These are phyloP conservation scores for Nannoperca australis DNA, from an alignment of 2,797 vertebrate genomes.

Conservation along the genomic window DNA sequence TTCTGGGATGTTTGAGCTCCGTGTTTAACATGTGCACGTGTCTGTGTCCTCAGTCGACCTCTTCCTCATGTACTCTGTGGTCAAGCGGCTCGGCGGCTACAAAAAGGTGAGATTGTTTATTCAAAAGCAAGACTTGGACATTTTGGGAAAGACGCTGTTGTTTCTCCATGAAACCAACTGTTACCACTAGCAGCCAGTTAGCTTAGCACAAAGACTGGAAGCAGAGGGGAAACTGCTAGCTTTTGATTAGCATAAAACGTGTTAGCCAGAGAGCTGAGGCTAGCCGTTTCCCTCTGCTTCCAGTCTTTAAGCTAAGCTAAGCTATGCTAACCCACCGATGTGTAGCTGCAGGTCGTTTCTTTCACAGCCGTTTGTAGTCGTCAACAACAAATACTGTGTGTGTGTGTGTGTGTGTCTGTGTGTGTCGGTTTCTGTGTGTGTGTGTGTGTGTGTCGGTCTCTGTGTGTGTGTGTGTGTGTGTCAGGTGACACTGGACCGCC, in stretches of 20 bases:
- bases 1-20: conserved; percentile 61
- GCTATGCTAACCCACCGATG: not conserved
- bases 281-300: not conserved
- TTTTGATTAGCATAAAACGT: not conserved
- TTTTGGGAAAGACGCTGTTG: not conserved
- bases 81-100: conserved; percentile 86
- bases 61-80: conserved; percentile 87
- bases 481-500: conserved; percentile 84
- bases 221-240: not conserved
- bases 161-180: too few species aligned
- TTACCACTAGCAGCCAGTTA: not conserved
- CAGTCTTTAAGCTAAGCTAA: conserved; percentile 4
- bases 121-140: not conserved
- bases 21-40: conserved; percentile 22
- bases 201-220: not conserved
- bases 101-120: conserved; percentile 75
- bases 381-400: too few species aligned
- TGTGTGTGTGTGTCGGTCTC: too few species aligned
- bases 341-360: not conserved
- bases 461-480: conserved; percentile 21
- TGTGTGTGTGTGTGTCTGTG: too few species aligned
- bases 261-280: not conserved
- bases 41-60: conserved; percentile 83
- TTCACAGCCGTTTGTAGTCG: too few species aligned
- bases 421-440: too few species aligned